Conservation (phyloP, 2,113 vertebrate genomes). For the Felis chaus region DNA sequence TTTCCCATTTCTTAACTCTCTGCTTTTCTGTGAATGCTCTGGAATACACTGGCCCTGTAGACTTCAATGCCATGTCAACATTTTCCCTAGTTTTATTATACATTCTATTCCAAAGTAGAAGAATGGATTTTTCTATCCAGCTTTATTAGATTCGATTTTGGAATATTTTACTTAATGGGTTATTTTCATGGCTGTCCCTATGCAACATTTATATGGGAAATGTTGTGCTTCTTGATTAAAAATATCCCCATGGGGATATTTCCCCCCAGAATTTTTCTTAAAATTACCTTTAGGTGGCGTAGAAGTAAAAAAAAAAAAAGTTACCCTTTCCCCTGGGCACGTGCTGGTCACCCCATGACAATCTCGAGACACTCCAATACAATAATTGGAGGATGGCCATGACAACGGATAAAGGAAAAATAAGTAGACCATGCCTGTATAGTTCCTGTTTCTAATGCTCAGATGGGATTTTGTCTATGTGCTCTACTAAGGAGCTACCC, state of each 20-base stretch:
- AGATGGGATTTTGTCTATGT: slow-evolving; percentile 42
- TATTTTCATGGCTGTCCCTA: slow-evolving; percentile 77
- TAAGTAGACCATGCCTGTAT: neutral
- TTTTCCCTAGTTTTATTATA: slow-evolving; percentile 80
- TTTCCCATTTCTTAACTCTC: slow-evolving; percentile 78
- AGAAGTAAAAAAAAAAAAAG: neutral
- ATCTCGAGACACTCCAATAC: neutral
- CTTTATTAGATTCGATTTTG: slow-evolving; percentile 86
- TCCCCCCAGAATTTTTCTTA: slow-evolving; percentile 43
- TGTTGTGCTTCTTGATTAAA: slow-evolving; percentile 69
- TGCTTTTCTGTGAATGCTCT: slow-evolving; percentile 76
- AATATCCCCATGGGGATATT: slow-evolving; percentile 27
- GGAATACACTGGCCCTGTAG: slow-evolving; percentile 76
- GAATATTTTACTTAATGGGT: slow-evolving; percentile 80
- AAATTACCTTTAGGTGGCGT: slow-evolving; percentile 30
- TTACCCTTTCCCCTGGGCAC: neutral
- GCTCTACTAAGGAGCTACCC: slow-evolving; percentile 5
- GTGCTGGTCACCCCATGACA: slow-evolving; percentile 17
- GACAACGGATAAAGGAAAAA: slow-evolving; percentile 36
- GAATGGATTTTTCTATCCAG: slow-evolving; percentile 83
- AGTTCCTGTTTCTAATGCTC: neutral
- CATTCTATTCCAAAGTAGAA: slow-evolving; percentile 78
- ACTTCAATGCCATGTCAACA: slow-evolving; percentile 78
- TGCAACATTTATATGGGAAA: slow-evolving; percentile 70
- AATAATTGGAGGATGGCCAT: slow-evolving; percentile 24